Evolutionary conservation across 2,113 vertebrate species (phyloP).

Genomic region (Ctenomys sociabilis): DNA sequence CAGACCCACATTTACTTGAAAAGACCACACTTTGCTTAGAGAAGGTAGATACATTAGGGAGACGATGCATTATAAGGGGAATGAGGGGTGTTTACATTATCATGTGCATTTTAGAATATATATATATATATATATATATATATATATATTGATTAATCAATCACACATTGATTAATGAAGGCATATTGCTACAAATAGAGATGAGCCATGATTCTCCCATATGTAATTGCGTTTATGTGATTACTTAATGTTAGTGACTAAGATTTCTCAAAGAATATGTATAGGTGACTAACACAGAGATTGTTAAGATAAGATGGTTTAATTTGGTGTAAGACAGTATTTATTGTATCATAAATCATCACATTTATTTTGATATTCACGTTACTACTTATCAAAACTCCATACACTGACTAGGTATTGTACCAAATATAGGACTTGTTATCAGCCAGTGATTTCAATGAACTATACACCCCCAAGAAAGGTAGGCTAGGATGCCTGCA

Average conservation of each 20-base stretch:
- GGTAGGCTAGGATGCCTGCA: neutral
- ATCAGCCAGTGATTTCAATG: neutral
- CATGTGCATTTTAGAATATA: neutral
- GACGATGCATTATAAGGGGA: rapidly evolving
- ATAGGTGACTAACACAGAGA: neutral
- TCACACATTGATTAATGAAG: neutral
- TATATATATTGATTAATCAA: too few relatives aligned
- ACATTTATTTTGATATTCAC: neutral
- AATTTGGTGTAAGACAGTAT: neutral
- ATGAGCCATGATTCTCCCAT: neutral
- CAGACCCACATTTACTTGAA: neutral
- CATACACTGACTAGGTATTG: neutral
- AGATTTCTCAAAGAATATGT: neutral
- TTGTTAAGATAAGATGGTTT: neutral
- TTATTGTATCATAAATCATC: neutral
- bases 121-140: too few relatives aligned
- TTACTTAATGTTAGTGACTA: neutral
- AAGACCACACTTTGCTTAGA: neutral
- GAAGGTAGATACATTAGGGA: neutral
- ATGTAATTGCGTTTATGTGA: neutral
- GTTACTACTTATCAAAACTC: neutral
- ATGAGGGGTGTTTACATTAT: neutral
- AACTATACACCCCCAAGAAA: neutral
- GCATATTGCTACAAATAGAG: neutral
- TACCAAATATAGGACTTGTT: neutral